phyloP scores from a whole-genome alignment of 2,113 vertebrate genomes.

The Hystrix cristata region DNA sequence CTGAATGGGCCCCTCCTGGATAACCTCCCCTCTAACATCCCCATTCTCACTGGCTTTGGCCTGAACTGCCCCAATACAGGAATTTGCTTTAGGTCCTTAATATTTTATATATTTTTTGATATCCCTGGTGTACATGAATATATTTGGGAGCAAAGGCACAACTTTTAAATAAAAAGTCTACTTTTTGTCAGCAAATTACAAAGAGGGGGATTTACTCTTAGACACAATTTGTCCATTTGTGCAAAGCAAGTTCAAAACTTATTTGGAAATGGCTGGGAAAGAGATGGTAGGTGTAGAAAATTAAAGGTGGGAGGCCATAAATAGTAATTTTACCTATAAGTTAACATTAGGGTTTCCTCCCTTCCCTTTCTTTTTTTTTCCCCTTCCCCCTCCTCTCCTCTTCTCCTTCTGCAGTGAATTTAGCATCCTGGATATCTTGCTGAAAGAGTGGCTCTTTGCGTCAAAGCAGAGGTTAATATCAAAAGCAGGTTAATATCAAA shows the following conservation, averaged over 20 bases:
- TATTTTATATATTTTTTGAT: background rate
- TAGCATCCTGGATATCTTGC: background rate
- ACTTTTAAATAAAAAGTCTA: slow-evolving; percentile 57
- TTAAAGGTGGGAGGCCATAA: background rate
- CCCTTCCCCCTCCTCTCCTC: background rate
- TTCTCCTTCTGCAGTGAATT: background rate
- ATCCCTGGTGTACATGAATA: slow-evolving; percentile 21
- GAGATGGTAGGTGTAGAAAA: slow-evolving; percentile 7
- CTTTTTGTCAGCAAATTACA: slow-evolving; percentile 26
- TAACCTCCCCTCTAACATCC: background rate
- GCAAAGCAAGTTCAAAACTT: slow-evolving; percentile 28
- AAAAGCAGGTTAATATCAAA: background rate
- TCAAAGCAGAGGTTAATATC: slow-evolving; percentile 16
- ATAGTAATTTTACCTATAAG: slow-evolving; percentile 31
- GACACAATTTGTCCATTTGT: background rate
- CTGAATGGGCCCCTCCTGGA: background rate
- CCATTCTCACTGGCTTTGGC: background rate
- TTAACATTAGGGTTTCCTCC: background rate
- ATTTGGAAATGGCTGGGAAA: slow-evolving; percentile 40
- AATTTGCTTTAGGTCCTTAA: slow-evolving; percentile 5
- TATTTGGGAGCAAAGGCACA: slow-evolving; percentile 22
- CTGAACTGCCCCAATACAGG: background rate
- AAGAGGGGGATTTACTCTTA: background rate
- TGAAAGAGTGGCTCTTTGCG: background rate
- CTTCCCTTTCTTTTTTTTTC: background rate